A percentile compares a stretch with the other conserved stretches of the same genome.
phyloP scores from a whole-genome alignment of 2,888 invertebrate species.

The Melieria crassipennis region DNA sequence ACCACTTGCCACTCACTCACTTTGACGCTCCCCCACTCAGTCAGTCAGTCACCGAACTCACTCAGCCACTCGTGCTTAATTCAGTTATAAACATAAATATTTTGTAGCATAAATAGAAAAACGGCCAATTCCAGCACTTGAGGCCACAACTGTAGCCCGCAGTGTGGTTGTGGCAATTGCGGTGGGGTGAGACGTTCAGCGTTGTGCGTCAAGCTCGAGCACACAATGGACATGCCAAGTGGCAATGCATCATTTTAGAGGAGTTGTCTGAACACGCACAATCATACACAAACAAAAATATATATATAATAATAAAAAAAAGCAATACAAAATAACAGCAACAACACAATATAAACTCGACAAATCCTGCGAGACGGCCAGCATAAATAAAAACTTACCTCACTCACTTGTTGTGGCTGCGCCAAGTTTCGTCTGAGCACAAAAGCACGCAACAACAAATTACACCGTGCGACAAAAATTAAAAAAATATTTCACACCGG shows the following conservation, averaged over 20 bases:
- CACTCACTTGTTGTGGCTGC: neutral
- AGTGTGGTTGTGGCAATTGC: too few species aligned
- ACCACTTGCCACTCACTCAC: too few species aligned
- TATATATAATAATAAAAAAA: neutral
- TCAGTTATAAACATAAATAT: neutral
- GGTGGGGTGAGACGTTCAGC: too few species aligned
- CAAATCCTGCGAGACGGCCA: neutral
- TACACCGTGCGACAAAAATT: too few species aligned
- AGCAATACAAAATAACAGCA: neutral
- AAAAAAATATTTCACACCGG: too few species aligned
- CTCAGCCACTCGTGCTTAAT: neutral
- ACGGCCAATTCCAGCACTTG: neutral
- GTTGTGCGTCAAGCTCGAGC: neutral
- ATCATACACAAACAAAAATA: neutral
- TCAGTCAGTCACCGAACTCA: too few species aligned
- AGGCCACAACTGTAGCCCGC: neutral
- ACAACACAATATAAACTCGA: neutral
- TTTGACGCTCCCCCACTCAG: too few species aligned
- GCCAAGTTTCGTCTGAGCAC: neutral
- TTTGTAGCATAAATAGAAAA: too few species aligned
- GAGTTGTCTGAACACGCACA: slow-evolving; percentile 7
- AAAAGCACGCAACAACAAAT: neutral
- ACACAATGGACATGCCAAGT: slow-evolving; percentile 6
- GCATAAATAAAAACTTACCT: neutral
- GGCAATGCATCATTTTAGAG: slow-evolving; percentile 11